Evolutionary conservation across 2,797 vertebrate species (phyloP), one percentile per base, ranked within the genome.

Genomic region (Sebastiscus albofasciatus): DNA sequence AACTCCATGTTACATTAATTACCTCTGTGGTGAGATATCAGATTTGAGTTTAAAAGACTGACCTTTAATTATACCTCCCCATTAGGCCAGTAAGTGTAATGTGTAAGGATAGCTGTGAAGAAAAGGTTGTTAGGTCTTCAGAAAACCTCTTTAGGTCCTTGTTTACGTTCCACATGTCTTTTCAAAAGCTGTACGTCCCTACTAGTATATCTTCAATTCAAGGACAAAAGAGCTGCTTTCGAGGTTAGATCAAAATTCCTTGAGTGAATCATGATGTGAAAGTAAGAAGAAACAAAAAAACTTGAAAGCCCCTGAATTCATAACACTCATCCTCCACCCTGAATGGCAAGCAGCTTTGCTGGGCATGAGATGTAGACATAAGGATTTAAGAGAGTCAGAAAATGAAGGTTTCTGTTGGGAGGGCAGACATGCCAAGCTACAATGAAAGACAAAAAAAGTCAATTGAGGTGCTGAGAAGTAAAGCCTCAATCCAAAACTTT

Each of bases 271-370:
- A 39, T 64, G 34, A 61, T 77, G 72, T 72, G 46, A 76, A 78
- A 82, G 62, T 55, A 33, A 56, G 56, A 83, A 59, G 33, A 82
- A 82, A 75, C 61, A 61, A 72, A 69, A 58, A 39, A 77, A 58
- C 64, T 72, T 76, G 58, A 87, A 87, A 83, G 83, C 67, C 67
- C 42, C 82, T 80, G 78, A 83, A 90, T 86, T 59, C 24, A 54
- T 76, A 83, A 73, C 58, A 66, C n/a, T 67, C 20, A 33, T 79
- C 56, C 31, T 75, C 65, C 60, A 52, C 33, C 11, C n/a, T 82
- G 85, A 87, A 89, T 90, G 81, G 68, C 81, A 87, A 86, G 69
- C 67, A 77, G 83, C 26, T 80, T 85, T 46, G 74, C 72, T 80
- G 75, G 68, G 80, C 74, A 72, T 77, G 67, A 85, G 78, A 77